These are phyloP conservation scores for Porites lobata DNA, from an alignment of 92 coral and sea anemone species.

Conservation along the genomic window DNA sequence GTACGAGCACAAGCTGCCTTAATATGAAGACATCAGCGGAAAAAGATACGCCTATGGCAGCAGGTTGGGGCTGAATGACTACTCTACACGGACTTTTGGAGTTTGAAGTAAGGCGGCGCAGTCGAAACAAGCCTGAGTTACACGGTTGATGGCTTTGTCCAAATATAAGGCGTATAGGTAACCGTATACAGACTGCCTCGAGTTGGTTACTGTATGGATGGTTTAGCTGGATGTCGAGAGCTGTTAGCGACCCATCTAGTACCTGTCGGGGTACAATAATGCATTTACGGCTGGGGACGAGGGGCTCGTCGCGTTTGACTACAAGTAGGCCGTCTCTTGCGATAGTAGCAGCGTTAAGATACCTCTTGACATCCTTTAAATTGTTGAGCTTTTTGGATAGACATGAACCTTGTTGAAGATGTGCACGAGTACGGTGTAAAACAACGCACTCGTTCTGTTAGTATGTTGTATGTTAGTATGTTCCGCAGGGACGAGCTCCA, in stretches of 20 bases:
- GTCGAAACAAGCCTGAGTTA: conserved; percentile 21
- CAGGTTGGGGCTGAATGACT: conserved; percentile 11
- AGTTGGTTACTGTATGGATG: conserved; percentile 54
- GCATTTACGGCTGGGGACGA: too few relatives aligned
- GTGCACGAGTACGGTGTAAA: conserved; percentile 5
- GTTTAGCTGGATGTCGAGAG: conserved; percentile 43
- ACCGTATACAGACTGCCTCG: too few relatives aligned
- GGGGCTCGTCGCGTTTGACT: too few relatives aligned
- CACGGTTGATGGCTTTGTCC: conserved; percentile 41
- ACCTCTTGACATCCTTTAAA: too few relatives aligned
- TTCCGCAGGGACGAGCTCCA: background rate
- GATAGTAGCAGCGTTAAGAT: too few relatives aligned
- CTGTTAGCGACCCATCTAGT: conserved; percentile 18
- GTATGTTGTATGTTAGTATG: background rate
- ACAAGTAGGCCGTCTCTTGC: too few relatives aligned
- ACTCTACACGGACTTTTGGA: conserved; percentile 15
- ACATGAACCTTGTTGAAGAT: too few relatives aligned
- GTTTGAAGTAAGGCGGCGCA: conserved; percentile 30
- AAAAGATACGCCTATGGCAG: too few relatives aligned
- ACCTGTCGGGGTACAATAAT: too few relatives aligned
- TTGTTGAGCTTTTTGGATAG: too few relatives aligned
- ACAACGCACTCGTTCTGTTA: background rate
- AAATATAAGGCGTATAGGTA: conserved; percentile 51
- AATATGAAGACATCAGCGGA: too few relatives aligned
- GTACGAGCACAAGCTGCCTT: too few relatives aligned